Evolutionary conservation across 2,797 vertebrate genomes (phyloP), one percentile per base, ranked within the genome.

Genomic region (Peromyscus eremicus): DNA sequence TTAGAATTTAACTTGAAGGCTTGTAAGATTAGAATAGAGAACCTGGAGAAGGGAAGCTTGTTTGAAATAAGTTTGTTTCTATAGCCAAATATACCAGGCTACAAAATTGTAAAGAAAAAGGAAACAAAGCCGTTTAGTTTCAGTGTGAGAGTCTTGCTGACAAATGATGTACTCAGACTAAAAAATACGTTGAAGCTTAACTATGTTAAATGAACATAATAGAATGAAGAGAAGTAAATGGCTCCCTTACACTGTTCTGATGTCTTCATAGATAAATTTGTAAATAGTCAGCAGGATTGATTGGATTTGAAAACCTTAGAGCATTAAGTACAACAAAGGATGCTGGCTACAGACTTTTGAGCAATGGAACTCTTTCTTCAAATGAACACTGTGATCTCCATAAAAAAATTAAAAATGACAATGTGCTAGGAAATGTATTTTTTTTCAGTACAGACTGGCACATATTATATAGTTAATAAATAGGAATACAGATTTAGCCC

Each of bases 41-140:
- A 90, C 25, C 73, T 84, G 16, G 25, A 79, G 37, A 2, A 82
- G 1, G 70, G 1, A 1, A 83, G 23, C 34, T 95, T 40, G 75
- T 40, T 93, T 85, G 55, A 95, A 79, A 62, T 77, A 90, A 89
- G 49, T 87, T 87, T 37, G 43, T 86, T 71, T 79, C 29, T 93
- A 43, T 52, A 43, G 62, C 71, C 11, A 68, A 88, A 52, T 80
- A 32, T 0, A 62, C 29, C 9, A 88, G 4, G 3, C 46, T 90
- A 21, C 46, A 92, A 91, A 96, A 79, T 5, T 73, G 49, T 9
- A 75, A 55, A 57, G 9, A 16, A 70, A 34, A 27, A 40, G 4
- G 9, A 94, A 87, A 49, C 9, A 77, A 75, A 49, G 3, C 21
- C 79, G 49, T 46, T 94, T 92, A 77, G 75, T 89, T 49, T 55